phyloP scores from a whole-genome alignment of 2,888 invertebrate species.

The Tineola bisselliella region DNA sequence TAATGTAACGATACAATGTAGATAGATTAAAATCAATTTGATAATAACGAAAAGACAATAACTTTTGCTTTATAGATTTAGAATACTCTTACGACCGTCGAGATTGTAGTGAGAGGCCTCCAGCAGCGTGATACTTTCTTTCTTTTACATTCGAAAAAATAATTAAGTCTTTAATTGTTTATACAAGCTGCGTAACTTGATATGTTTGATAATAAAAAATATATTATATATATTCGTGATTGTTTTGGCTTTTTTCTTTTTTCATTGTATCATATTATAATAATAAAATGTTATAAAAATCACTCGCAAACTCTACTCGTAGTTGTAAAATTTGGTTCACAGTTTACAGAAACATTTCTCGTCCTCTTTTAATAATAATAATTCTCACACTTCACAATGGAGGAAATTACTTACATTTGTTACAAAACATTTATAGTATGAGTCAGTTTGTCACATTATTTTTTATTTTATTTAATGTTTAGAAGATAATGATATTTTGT shows the following conservation, averaged over 20 bases:
- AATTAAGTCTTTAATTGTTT: not conserved
- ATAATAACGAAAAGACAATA: not conserved
- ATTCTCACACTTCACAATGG: slow-evolving; percentile 4
- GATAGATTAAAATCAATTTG: no score
- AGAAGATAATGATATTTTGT: no score
- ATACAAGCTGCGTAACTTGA: not conserved
- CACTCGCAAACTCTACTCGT: no score
- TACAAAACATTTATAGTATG: slow-evolving; percentile 1
- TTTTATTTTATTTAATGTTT: no score
- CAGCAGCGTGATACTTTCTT: not conserved
- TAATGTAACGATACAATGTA: no score
- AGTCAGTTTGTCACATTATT: not conserved
- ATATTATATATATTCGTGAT: no score
- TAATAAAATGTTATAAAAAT: no score
- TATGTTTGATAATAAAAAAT: not conserved
- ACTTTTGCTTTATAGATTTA: not conserved
- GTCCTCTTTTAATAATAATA: not conserved
- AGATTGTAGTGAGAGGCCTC: not conserved
- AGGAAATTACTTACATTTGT: not conserved
- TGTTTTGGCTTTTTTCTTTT: no score
- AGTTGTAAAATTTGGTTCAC: not conserved
- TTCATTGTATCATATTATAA: no score
- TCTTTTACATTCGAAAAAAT: not conserved
- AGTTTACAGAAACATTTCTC: not conserved
- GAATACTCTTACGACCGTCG: not conserved